phyloP scores from a whole-genome alignment of 2,888 invertebrate species.

The Nasonia oneida region DNA sequence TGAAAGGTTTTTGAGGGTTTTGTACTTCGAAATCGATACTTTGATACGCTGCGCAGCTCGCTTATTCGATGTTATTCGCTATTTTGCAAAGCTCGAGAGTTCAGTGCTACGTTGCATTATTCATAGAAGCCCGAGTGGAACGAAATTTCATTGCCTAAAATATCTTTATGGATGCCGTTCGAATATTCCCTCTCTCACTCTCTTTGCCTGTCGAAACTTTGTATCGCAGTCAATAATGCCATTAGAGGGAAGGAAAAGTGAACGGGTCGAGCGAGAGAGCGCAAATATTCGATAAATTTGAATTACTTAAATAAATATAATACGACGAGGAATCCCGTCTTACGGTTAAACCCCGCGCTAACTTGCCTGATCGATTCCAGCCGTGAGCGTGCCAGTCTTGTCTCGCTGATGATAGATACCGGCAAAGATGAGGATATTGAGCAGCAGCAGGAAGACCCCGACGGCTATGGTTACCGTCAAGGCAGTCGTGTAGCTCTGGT shows the following conservation, averaged over 20 bases:
- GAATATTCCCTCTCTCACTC: slow-evolving; percentile 12
- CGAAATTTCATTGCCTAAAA: background rate
- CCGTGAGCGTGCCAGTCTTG: slow-evolving; percentile 69
- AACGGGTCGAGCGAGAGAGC: background rate
- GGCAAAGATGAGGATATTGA: slow-evolving; percentile 92
- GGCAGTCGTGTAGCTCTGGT: slow-evolving; percentile 94
- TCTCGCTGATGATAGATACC: slow-evolving; percentile 93
- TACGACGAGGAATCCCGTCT: background rate
- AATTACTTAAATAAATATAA: background rate
- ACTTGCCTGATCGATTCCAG: slow-evolving; percentile 48
- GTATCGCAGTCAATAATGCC: background rate
- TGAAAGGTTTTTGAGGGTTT: background rate
- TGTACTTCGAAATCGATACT: background rate
- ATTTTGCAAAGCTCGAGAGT: background rate
- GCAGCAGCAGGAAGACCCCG: slow-evolving; percentile 89
- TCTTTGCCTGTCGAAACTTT: background rate
- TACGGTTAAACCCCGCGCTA: background rate
- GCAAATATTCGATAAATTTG: slow-evolving; percentile 5
- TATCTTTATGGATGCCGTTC: background rate
- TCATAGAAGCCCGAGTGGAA: background rate
- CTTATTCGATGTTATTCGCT: background rate
- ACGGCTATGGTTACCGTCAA: slow-evolving; percentile 93
- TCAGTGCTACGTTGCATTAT: background rate
- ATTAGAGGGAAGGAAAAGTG: background rate
- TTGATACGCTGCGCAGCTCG: background rate